Evolutionary conservation across 1,140 invertebrate species (phyloP).

Genomic region (Lepidurus couesii): DNA sequence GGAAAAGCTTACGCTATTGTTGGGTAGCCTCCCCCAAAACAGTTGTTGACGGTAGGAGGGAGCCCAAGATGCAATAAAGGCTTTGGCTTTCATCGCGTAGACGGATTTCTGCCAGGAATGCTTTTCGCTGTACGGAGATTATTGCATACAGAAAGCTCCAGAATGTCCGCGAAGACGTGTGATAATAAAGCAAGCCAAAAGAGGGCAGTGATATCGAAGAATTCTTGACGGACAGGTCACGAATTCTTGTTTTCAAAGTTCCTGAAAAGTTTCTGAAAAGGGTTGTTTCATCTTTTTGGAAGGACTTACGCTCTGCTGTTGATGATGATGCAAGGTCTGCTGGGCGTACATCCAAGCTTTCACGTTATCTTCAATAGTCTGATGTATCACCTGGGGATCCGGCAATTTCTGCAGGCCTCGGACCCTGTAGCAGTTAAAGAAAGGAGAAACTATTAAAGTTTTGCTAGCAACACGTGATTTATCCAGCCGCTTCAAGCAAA

Average conservation of each 20-base stretch:
- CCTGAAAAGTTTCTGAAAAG: too few species aligned
- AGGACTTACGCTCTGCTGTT: not conserved
- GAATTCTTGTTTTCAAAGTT: not conserved
- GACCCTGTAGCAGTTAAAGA: not conserved
- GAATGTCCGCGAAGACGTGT: too few species aligned
- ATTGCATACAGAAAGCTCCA: too few species aligned
- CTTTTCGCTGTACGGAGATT: too few species aligned
- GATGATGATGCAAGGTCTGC: conserved; percentile 7
- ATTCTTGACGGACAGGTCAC: conserved; percentile 9
- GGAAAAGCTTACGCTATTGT: not conserved
- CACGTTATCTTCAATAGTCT: conserved; percentile 19
- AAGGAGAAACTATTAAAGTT: not conserved
- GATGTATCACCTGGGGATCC: conserved; percentile 14
- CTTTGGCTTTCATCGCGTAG: too few species aligned
- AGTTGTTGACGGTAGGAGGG: not conserved
- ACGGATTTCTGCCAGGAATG: too few species aligned
- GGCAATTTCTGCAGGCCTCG: conserved; percentile 8
- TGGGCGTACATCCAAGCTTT: conserved; percentile 21
- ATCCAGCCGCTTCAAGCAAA: not conserved
- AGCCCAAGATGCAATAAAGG: not conserved
- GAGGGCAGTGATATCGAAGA: not conserved
- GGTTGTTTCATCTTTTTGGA: not conserved
- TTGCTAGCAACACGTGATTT: not conserved
- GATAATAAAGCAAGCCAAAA: too few species aligned
- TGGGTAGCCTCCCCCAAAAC: not conserved